Conservation (phyloP, 2,888 invertebrate genomes). For the Imbricaverruca yamaguchii region DNA sequence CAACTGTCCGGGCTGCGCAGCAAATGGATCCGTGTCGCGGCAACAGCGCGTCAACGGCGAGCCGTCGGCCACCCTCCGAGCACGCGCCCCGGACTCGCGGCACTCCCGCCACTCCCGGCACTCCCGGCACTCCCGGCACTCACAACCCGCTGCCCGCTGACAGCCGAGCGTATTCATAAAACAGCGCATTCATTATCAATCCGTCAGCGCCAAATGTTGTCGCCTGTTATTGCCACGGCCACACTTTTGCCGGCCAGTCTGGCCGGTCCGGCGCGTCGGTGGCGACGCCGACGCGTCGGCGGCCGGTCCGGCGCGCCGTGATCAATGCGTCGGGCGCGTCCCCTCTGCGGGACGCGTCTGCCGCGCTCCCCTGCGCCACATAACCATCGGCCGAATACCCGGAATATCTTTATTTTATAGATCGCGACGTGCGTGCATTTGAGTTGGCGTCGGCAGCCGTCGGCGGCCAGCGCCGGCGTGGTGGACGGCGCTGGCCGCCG, state of each 20-base stretch:
- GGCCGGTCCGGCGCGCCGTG: background rate
- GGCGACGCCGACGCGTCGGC: background rate
- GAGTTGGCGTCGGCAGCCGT: background rate
- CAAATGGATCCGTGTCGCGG: background rate
- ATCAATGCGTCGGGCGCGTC: conserved; percentile 9
- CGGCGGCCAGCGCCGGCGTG: background rate
- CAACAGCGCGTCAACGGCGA: background rate
- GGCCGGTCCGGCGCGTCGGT: background rate
- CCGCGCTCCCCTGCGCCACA: background rate
- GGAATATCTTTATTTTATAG: conserved; percentile 20
- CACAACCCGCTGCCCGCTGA: no score
- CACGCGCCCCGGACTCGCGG: no score
- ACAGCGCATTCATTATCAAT: conserved; percentile 10
- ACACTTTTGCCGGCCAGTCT: background rate
- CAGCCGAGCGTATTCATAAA: conserved; percentile 2
- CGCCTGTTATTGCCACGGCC: conserved; percentile 12
- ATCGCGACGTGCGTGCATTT: background rate
- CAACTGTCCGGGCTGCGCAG: background rate
- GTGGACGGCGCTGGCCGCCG: background rate
- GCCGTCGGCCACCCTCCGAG: background rate
- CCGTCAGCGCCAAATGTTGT: conserved; percentile 11
- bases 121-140: no score
- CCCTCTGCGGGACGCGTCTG: background rate
- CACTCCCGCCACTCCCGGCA: no score
- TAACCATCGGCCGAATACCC: background rate